Percentiles rank a stretch among this genome's conserved stretches.
phyloP scores from a whole-genome alignment of 2,888 invertebrate genomes.

The Magallana nippona region DNA sequence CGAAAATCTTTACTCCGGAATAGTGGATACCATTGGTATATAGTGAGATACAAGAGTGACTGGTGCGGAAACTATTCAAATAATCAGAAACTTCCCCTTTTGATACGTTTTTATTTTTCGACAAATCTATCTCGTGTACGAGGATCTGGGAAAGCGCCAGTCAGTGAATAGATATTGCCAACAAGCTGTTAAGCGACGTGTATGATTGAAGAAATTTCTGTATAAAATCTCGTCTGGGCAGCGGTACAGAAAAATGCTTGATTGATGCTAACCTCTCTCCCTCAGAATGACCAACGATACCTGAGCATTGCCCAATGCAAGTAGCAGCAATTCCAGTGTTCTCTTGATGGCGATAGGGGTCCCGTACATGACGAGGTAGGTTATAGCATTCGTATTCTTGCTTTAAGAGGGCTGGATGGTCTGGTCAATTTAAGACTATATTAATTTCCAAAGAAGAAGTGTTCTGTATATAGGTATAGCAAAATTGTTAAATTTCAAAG shows the following conservation, averaged over 20 bases:
- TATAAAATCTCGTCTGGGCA: not conserved
- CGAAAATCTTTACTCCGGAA: slow-evolving; percentile 14
- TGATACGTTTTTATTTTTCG: not conserved
- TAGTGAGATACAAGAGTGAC: not conserved
- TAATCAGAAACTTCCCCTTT: not conserved
- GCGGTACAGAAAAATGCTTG: too few species aligned
- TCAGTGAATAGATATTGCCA: not conserved
- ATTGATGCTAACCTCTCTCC: too few species aligned
- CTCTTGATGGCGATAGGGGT: slow-evolving; percentile 10
- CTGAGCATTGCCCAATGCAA: not conserved
- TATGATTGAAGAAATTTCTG: not conserved
- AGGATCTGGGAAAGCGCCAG: not conserved
- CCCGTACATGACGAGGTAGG: not conserved
- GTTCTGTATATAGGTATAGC: too few species aligned
- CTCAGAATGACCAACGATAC: not conserved
- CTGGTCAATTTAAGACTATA: too few species aligned
- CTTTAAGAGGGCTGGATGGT: too few species aligned
- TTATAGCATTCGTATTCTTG: not conserved
- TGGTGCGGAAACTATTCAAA: not conserved
- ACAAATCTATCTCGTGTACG: not conserved
- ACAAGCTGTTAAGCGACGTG: not conserved
- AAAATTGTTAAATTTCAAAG: too few species aligned
- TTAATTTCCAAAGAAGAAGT: too few species aligned
- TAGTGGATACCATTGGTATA: slow-evolving; percentile 15
- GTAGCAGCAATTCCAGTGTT: not conserved